Base-by-base conservation (phyloP, 2,888 invertebrate species). In the Lacanobia wlatinum region DNA sequence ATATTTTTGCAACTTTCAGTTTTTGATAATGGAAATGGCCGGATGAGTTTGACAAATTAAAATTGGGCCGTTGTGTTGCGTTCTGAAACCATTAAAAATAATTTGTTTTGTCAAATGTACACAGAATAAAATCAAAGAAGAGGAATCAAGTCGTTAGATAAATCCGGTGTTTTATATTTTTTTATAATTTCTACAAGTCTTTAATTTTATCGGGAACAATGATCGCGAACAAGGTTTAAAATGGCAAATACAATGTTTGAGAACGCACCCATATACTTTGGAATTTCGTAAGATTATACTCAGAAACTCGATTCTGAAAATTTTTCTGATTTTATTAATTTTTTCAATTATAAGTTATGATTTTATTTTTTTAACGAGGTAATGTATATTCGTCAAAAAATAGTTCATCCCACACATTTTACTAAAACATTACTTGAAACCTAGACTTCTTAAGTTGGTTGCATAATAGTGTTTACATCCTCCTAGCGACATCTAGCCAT, bases 11-110 rank as follows among this genome's bases (percentile, higher is more conserved):
- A 83, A 85, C 65, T 73, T 76, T 71, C 66, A 28, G 68, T 76
- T 82, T 71, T 58, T 58, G 28, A 28, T 28, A 28, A 28, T 28
- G 18, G 2, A 73, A 85, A 83, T 85, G 85, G 85, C 86, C 86
- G 85, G 87, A 81, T 70, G 48, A 82, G 76, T 84, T 84, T 82
- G 86, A 82, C 80, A 79, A 68, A 71, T 68, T 67, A 62, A 64
- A 79, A 74, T 67, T 74, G 40, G 68, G 73, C 60, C 70, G 60
- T 67, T 40, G 62, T 9, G 69, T 53, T 74, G 65, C 77, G 84
- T 84, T 83, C 77, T 23, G 46, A 73, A 70, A 1, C 9, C 6
- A 0, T 0, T 0, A 28, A 16, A 8, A 18, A 28, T n/a, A 0
- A 0, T 23, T 50, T 14, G 1, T 0, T 16, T 21, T 16, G 0